These are phyloP conservation scores for Aplysia californica DNA, from an alignment of 1,140 invertebrate species.

Conservation along the genomic window DNA sequence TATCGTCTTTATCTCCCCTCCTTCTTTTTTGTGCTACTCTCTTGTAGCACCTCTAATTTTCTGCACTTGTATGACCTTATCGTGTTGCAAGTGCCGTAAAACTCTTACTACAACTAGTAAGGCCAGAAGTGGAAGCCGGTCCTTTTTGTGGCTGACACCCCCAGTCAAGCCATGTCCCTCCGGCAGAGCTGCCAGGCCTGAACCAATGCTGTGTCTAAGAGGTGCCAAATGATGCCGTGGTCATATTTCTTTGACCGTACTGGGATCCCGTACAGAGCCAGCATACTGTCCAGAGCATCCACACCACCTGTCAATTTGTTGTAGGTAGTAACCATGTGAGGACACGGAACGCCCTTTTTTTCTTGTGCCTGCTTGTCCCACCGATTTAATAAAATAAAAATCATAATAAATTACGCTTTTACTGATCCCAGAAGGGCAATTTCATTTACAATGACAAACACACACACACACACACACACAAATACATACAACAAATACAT, in stretches of 20 bases:
- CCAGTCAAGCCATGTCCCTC: slow-evolving; percentile 25
- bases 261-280: slow-evolving; percentile 45
- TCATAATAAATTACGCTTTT: too few species aligned
- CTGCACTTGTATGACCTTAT: too few species aligned
- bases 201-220: slow-evolving; percentile 47
- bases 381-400: too few species aligned
- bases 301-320: slow-evolving; percentile 67
- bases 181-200: slow-evolving; percentile 57
- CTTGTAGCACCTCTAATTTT: too few species aligned
- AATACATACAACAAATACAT: too few species aligned
- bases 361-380: slow-evolving; percentile 41
- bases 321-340: slow-evolving; percentile 60
- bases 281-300: slow-evolving; percentile 52
- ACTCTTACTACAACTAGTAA: too few species aligned
- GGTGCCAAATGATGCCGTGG: slow-evolving; percentile 45
- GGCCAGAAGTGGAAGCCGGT: neutral
- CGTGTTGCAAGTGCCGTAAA: too few species aligned
- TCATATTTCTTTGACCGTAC: slow-evolving; percentile 55
- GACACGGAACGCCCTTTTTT: slow-evolving; percentile 55
- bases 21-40: too few species aligned
- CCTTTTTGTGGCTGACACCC: neutral
- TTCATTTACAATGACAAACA: too few species aligned
- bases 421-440: too few species aligned
- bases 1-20: too few species aligned
- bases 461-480: too few species aligned